Evolutionary conservation across 2,888 invertebrate genomes (phyloP).

Genomic region (Hypercompe scribonia): DNA sequence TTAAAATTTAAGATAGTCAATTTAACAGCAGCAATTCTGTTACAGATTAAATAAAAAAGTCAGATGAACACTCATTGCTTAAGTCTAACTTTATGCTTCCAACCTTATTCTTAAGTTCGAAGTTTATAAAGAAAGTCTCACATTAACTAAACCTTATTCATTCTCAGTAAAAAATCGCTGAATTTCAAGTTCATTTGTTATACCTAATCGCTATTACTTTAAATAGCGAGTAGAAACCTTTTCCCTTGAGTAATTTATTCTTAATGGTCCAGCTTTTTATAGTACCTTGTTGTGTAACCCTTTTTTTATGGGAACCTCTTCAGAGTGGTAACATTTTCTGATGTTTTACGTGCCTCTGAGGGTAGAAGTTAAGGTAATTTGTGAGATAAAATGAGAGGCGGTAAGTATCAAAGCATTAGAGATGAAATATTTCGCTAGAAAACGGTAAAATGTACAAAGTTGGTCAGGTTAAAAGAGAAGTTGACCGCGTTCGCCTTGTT

Average conservation of each 20-base stretch:
- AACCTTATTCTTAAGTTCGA: not conserved
- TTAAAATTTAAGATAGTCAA: not conserved
- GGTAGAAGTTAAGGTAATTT: slow-evolving; percentile 38
- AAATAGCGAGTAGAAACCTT: slow-evolving; percentile 6
- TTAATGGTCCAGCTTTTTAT: slow-evolving; percentile 10
- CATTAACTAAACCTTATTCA: not conserved
- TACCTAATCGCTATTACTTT: slow-evolving; percentile 5
- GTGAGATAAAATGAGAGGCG: slow-evolving; percentile 13
- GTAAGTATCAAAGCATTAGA: not conserved
- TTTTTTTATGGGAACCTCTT: slow-evolving; percentile 25
- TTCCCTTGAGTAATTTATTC: slow-evolving; percentile 12
- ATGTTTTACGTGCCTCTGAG: slow-evolving; percentile 28
- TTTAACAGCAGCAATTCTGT: not conserved
- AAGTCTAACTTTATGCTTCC: not conserved
- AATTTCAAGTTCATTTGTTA: slow-evolving; percentile 8
- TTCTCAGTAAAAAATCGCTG: not conserved
- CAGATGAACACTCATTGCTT: not conserved
- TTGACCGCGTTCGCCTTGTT: not conserved
- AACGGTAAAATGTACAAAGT: slow-evolving; percentile 1
- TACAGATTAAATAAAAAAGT: not conserved
- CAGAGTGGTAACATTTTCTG: slow-evolving; percentile 11
- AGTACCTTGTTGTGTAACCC: slow-evolving; percentile 6
- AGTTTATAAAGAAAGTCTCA: not conserved
- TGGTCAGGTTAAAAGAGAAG: not conserved
- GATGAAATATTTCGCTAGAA: not conserved